A percentile compares a stretch with the other conserved stretches of the same genome.
Evolutionary conservation across 1,140 invertebrate species (phyloP).

Genomic region (Platyura marginata): DNA sequence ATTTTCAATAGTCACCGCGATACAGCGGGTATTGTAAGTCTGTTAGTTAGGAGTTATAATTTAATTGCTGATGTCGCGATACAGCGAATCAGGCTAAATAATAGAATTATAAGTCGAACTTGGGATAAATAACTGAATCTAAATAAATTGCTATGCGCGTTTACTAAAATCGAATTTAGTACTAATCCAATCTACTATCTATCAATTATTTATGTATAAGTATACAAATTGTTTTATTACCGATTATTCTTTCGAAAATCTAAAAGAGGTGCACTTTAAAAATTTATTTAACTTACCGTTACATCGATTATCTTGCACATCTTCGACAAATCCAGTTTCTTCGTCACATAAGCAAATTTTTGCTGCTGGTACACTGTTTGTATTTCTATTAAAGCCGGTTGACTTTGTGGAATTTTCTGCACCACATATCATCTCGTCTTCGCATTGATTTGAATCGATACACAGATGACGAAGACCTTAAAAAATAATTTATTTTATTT

Average conservation of each 20-base stretch:
- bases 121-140: too few species aligned
- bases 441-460: constrained; percentile 29
- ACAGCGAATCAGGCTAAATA: too few species aligned
- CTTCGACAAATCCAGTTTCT: constrained; percentile 31
- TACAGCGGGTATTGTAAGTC: too few species aligned
- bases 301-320: constrained; percentile 27
- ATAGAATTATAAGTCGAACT: too few species aligned
- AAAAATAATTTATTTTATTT: constrained; percentile 19
- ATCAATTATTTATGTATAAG: background rate
- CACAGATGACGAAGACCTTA: constrained; percentile 33
- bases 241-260: too few species aligned
- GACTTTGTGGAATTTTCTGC: constrained; percentile 29
- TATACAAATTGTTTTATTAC: background rate
- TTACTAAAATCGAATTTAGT: background rate
- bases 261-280: constrained; percentile 2
- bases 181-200: background rate
- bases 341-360: constrained; percentile 33
- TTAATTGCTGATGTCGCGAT: too few species aligned
- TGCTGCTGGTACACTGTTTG: constrained; percentile 16
- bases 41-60: too few species aligned
- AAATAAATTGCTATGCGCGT: background rate
- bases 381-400: constrained; percentile 18
- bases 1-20: too few species aligned
- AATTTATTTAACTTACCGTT: constrained; percentile 24
- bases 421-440: constrained; percentile 30